Percentiles rank a stretch among this genome's conserved stretches.
phyloP scores from a whole-genome alignment of 2,113 vertebrate species.

The Alethe castanea region DNA sequence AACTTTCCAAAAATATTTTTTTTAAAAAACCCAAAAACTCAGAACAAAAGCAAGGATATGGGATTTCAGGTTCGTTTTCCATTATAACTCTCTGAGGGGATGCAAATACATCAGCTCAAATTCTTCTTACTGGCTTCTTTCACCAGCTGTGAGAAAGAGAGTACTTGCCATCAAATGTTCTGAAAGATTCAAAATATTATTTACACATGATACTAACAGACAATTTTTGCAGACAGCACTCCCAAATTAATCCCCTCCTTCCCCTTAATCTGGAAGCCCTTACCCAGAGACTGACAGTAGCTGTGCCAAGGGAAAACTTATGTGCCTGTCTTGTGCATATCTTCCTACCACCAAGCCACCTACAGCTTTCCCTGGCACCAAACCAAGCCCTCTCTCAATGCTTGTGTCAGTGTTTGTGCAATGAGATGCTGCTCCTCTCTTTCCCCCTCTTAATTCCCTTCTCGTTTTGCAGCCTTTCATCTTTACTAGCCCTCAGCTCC shows the following conservation, averaged over 20 bases:
- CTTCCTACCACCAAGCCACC: background rate
- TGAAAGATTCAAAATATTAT: background rate
- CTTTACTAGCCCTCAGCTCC: background rate
- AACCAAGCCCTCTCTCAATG: background rate
- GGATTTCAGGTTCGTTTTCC: background rate
- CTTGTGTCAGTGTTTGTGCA: background rate
- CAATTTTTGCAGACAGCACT: background rate
- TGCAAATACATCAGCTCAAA: background rate
- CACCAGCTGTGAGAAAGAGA: background rate
- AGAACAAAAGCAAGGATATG: background rate
- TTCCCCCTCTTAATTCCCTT: background rate
- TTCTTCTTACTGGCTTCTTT: background rate
- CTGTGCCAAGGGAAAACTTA: background rate
- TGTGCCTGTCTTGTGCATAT: background rate
- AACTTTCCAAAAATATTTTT: background rate
- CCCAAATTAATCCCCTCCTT: background rate
- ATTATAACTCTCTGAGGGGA: background rate
- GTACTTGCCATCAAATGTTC: background rate
- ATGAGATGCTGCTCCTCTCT: background rate
- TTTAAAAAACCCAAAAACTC: accelerated
- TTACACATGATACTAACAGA: background rate
- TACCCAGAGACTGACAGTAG: background rate
- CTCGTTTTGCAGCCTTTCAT: background rate
- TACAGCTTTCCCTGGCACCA: background rate
- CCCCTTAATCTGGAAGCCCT: background rate